Conservation (phyloP, 1,140 invertebrate genomes). For the Episyrphus balteatus region DNA sequence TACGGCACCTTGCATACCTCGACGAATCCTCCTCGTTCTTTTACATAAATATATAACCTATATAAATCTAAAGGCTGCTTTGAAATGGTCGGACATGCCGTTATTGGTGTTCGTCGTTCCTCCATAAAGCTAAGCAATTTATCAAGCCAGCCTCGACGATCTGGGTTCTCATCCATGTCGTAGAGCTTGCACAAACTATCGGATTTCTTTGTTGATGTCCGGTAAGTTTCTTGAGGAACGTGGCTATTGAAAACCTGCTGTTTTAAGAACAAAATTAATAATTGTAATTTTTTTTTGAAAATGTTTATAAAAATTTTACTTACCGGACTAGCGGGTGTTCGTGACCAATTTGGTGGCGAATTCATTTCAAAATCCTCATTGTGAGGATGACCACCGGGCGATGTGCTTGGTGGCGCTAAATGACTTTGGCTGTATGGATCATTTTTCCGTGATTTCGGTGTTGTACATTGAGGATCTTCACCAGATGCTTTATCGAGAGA, state of each 20-base stretch:
- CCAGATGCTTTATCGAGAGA: slow-evolving; percentile 55
- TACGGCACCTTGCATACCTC: slow-evolving; percentile 80
- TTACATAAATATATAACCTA: slow-evolving; percentile 86
- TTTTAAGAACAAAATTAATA: slow-evolving; percentile 21
- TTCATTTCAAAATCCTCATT: slow-evolving; percentile 87
- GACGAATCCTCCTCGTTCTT: slow-evolving; percentile 92
- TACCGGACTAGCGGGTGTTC: slow-evolving; percentile 84
- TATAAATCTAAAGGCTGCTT: slow-evolving; percentile 97
- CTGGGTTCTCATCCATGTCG: slow-evolving; percentile 93
- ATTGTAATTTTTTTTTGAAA: slow-evolving; percentile 19
- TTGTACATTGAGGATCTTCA: slow-evolving; percentile 66
- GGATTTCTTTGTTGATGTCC: slow-evolving; percentile 66
- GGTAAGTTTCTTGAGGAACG: slow-evolving; percentile 77
- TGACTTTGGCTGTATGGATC: slow-evolving; percentile 50
- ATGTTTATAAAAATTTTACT: slow-evolving; percentile 22
- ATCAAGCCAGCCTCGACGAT: slow-evolving; percentile 81
- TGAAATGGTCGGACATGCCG: slow-evolving; percentile 90
- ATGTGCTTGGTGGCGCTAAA: slow-evolving; percentile 58
- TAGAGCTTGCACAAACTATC: slow-evolving; percentile 87
- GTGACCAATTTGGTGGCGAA: slow-evolving; percentile 70
- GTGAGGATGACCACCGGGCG: slow-evolving; percentile 69
- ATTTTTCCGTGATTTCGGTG: slow-evolving; percentile 62
- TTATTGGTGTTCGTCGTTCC: slow-evolving; percentile 81
- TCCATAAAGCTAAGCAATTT: slow-evolving; percentile 89
- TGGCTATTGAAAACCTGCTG: slow-evolving; percentile 82